phyloP scores from a whole-genome alignment of 2,888 invertebrate genomes.

The Tillus elongatus region DNA sequence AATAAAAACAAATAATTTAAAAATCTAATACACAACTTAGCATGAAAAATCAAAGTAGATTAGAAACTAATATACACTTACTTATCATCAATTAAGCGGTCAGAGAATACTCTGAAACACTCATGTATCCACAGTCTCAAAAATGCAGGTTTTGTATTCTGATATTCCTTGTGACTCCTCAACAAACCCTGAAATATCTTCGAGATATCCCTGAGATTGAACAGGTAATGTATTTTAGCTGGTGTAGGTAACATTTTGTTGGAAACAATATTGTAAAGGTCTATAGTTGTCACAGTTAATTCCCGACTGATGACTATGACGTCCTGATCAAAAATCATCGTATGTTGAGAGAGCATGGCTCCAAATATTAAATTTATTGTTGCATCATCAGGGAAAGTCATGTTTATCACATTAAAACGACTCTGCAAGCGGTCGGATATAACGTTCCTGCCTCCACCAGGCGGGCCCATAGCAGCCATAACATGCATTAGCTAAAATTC shows the following conservation, averaged over 20 bases:
- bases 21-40: too few relatives aligned
- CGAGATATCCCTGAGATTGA: slow-evolving; percentile 82
- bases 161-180: slow-evolving; percentile 66
- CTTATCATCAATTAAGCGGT: slow-evolving; percentile 71
- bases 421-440: slow-evolving; percentile 71
- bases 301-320: slow-evolving; percentile 61
- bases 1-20: too few relatives aligned
- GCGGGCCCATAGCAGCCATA: slow-evolving; percentile 76
- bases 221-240: slow-evolving; percentile 81
- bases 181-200: slow-evolving; percentile 76
- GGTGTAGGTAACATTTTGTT: slow-evolving; percentile 77
- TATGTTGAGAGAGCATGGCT: slow-evolving; percentile 72
- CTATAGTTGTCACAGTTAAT: slow-evolving; percentile 66
- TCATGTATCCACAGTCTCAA: slow-evolving; percentile 82
- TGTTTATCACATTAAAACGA: slow-evolving; percentile 65
- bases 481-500: slow-evolving; percentile 65
- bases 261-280: slow-evolving; percentile 64
- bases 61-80: slow-evolving; percentile 34
- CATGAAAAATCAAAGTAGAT: too few relatives aligned
- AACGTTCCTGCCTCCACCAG: slow-evolving; percentile 75
- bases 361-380: slow-evolving; percentile 75
- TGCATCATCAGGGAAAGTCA: slow-evolving; percentile 73
- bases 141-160: slow-evolving; percentile 60
- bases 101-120: slow-evolving; percentile 73
- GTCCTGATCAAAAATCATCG: slow-evolving; percentile 68